A percentile compares a stretch with the other conserved stretches of the same genome.
Evolutionary conservation across 2,888 invertebrate species (phyloP).

Genomic region (Sminthurides aquaticus): DNA sequence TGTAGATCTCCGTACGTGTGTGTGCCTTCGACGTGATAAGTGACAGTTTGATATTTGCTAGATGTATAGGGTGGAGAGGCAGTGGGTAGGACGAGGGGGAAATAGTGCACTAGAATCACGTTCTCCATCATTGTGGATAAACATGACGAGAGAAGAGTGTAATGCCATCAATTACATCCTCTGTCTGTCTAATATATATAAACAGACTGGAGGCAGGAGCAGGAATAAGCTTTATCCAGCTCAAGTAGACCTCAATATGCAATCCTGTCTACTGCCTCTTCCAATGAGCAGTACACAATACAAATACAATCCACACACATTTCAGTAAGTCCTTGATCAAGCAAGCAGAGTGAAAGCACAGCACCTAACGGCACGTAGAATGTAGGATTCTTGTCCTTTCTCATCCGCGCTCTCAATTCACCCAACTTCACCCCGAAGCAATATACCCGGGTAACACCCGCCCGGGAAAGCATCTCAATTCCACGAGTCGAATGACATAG

Average conservation of each 20-base stretch:
- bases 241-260: too few species aligned
- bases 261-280: background rate
- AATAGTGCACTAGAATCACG: conserved; percentile 24
- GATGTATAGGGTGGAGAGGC: background rate
- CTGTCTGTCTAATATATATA: background rate
- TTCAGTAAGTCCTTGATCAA: background rate
- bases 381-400: background rate
- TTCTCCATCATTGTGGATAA: conserved; percentile 32
- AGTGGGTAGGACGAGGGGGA: background rate
- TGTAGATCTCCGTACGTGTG: too few species aligned
- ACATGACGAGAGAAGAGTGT: conserved; percentile 26
- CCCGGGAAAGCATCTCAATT: conserved; percentile 6
- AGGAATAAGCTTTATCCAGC: background rate
- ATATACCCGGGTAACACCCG: too few species aligned
- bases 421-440: too few species aligned
- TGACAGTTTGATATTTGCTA: background rate
- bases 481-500: background rate
- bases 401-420: too few species aligned
- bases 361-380: background rate
- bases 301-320: background rate
- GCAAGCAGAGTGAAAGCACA: background rate
- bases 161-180: conserved; percentile 32
- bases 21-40: too few species aligned
- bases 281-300: too few species aligned
- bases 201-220: background rate